phyloP scores from a whole-genome alignment of 1,140 invertebrate species.

The Mylabris phalerata region DNA sequence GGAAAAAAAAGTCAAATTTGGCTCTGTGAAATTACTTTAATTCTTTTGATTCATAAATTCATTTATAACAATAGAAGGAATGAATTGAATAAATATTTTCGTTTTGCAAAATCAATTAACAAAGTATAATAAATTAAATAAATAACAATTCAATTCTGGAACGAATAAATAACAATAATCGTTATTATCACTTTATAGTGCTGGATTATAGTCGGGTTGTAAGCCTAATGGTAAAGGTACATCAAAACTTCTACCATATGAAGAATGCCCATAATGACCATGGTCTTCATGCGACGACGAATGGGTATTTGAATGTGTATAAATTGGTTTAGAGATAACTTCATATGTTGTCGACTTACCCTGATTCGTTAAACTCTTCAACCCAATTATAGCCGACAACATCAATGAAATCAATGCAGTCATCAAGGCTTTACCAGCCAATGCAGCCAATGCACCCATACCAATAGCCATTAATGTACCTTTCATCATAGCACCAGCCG shows the following conservation, averaged over 20 bases:
- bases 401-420: constrained; percentile 72
- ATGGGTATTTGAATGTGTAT: constrained; percentile 63
- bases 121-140: too few species aligned
- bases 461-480: constrained; percentile 67
- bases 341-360: constrained; percentile 74
- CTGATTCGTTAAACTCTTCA: constrained; percentile 62
- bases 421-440: constrained; percentile 80
- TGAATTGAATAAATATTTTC: too few species aligned
- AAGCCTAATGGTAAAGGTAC: constrained; percentile 40
- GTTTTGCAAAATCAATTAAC: too few species aligned
- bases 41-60: too few species aligned
- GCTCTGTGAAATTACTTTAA: too few species aligned
- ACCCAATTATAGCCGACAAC: constrained; percentile 65
- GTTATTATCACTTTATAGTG: too few species aligned
- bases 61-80: too few species aligned
- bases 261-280: constrained; percentile 53
- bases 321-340: constrained; percentile 73
- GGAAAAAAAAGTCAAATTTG: too few species aligned
- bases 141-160: too few species aligned
- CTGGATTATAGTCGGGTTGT: constrained; percentile 35
- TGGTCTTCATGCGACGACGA: constrained; percentile 61
- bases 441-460: constrained; percentile 64
- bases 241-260: constrained; percentile 45
- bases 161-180: too few species aligned
- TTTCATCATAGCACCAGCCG: constrained; percentile 59